phyloP scores from a whole-genome alignment of 2,888 invertebrate genomes.

The Plusia festucae region DNA sequence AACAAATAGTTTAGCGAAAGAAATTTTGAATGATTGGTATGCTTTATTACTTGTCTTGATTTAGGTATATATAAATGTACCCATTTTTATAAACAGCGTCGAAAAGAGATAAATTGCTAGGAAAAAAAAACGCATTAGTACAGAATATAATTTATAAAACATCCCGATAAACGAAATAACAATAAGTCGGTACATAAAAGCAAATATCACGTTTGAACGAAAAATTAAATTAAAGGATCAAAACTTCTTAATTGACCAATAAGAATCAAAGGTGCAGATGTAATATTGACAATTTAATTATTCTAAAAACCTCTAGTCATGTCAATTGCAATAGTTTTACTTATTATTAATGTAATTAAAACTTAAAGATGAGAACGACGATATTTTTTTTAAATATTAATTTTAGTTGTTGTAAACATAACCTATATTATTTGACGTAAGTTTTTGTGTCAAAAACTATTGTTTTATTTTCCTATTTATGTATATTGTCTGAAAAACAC shows the following conservation, averaged over 20 bases:
- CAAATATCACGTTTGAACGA: not conserved
- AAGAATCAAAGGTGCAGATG: not conserved
- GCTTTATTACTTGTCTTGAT: no score
- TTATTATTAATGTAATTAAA: not conserved
- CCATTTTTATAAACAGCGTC: no score
- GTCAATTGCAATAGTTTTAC: not conserved
- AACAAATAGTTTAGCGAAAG: no score
- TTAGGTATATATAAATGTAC: no score
- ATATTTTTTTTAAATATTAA: not conserved
- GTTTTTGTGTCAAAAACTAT: not conserved
- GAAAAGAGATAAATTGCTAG: no score
- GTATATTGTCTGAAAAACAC: not conserved
- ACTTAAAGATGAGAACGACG: not conserved
- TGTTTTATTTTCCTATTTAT: not conserved
- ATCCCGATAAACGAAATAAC: no score
- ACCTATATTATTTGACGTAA: constrained; percentile 41
- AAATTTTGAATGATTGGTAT: no score
- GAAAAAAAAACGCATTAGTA: no score
- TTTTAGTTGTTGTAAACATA: constrained; percentile 52
- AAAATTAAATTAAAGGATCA: constrained; percentile 29
- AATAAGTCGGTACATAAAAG: no score
- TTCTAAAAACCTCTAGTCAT: not conserved
- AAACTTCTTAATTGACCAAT: constrained; percentile 37
- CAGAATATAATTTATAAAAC: no score
- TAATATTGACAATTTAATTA: not conserved